A percentile compares a stretch with the other conserved stretches of the same genome.
Evolutionary conservation across 2,113 vertebrate species (phyloP).

Genomic region (Gallinago undulata): DNA sequence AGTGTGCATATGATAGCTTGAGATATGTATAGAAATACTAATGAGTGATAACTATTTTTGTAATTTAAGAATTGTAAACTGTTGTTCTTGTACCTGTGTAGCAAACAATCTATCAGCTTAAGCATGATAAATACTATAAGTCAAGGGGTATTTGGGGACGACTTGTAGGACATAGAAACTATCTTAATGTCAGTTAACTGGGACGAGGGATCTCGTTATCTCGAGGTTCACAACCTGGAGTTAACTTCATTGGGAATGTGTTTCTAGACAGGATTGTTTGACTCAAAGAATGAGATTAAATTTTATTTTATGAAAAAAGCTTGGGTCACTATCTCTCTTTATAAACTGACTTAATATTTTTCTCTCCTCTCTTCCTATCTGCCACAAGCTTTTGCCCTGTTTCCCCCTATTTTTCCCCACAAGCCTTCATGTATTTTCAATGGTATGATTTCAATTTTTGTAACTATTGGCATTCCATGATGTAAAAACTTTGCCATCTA

Average conservation of each 20-base stretch:
- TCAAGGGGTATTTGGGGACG: not conserved
- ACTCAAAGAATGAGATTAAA: constrained; percentile 39
- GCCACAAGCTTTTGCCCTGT: not conserved
- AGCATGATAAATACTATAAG: constrained; percentile 71
- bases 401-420: not conserved
- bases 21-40: constrained; percentile 64
- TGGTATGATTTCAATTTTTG: not conserved
- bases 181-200: not conserved
- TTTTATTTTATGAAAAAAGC: constrained; percentile 34
- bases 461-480: not conserved
- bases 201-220: not conserved
- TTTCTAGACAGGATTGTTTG: constrained; percentile 25
- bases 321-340: not conserved
- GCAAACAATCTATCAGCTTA: constrained; percentile 55
- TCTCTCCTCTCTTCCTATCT: not conserved
- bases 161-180: not conserved
- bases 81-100: constrained; percentile 70
- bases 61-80: constrained; percentile 66
- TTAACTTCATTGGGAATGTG: not conserved
- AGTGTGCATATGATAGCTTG: constrained; percentile 53
- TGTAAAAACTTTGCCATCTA: not conserved
- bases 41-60: constrained; percentile 75
- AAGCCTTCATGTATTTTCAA: not conserved
- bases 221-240: not conserved
- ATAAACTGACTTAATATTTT: not conserved